These are phyloP conservation scores for Caenorhabditis remanei DNA, from an alignment of 1,140 invertebrate genomes.

Conservation along the genomic window DNA sequence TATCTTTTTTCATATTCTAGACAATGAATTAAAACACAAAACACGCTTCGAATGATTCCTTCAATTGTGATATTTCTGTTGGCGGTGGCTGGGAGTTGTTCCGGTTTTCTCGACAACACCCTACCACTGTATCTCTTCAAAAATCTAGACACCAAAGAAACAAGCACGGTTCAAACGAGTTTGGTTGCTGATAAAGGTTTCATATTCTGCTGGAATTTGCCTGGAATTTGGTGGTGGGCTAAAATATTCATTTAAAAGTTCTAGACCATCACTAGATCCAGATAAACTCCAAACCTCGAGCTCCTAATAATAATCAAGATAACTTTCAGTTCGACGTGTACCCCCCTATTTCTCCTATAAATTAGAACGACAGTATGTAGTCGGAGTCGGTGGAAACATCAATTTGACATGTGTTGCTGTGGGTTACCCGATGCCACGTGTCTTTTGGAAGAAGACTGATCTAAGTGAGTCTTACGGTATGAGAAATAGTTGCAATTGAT, in stretches of 20 bases:
- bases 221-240: background rate
- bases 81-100: slow-evolving; percentile 10
- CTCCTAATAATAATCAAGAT: background rate
- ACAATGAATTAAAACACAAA: slow-evolving; percentile 25
- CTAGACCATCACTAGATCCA: too few relatives aligned
- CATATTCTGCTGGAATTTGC: background rate
- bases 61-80: slow-evolving; percentile 43
- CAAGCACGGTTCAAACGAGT: slow-evolving; percentile 38
- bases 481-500: background rate
- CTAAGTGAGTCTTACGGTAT: background rate
- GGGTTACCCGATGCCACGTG: slow-evolving; percentile 95
- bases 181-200: slow-evolving; percentile 49
- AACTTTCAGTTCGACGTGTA: slow-evolving; percentile 87
- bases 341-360: slow-evolving; percentile 91
- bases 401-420: slow-evolving; percentile 96
- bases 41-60: background rate
- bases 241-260: background rate
- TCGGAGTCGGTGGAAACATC: slow-evolving; percentile 89
- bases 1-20: background rate
- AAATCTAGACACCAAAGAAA: slow-evolving; percentile 53
- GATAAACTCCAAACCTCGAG: background rate
- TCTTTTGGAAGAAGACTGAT: slow-evolving; percentile 83
- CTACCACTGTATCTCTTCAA: slow-evolving; percentile 60
- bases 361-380: slow-evolving; percentile 86
- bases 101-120: slow-evolving; percentile 58